Conservation (phyloP, 1,140 invertebrate genomes). For the Musca domestica region DNA sequence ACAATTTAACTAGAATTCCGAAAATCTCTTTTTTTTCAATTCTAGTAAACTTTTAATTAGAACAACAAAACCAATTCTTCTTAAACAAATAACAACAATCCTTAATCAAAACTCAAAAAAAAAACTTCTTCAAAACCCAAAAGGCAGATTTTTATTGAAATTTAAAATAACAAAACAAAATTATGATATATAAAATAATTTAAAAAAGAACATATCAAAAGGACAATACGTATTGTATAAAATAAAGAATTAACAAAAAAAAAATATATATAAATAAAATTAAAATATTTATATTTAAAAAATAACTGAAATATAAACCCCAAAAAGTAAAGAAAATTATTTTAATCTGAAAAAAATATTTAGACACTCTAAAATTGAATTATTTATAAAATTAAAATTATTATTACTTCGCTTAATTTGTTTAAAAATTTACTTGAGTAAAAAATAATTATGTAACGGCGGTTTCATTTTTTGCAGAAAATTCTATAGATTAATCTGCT, state of each 20-base stretch:
- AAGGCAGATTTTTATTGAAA: too few relatives aligned
- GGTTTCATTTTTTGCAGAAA: too few relatives aligned
- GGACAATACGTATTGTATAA: constrained; percentile 20
- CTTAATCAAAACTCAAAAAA: constrained; percentile 39
- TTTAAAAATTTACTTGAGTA: too few relatives aligned
- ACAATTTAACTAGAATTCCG: too few relatives aligned
- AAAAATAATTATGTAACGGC: too few relatives aligned
- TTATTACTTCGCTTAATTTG: not conserved
- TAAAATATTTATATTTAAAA: constrained; percentile 2
- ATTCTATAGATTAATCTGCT: too few relatives aligned
- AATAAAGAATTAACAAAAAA: constrained; percentile 28
- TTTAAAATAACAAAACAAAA: not conserved
- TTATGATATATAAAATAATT: not conserved
- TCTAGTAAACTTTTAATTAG: not conserved
- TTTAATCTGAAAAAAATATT: too few relatives aligned
- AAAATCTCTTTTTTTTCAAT: not conserved
- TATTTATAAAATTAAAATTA: too few relatives aligned
- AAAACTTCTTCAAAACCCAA: too few relatives aligned
- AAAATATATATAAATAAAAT: constrained; percentile 25
- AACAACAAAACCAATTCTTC: constrained; percentile 40
- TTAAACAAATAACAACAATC: constrained; percentile 37
- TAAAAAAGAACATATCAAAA: constrained; percentile 17
- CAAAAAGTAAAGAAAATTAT: not conserved
- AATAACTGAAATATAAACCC: not conserved
- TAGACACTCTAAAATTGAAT: too few relatives aligned